Conservation (phyloP, 1,140 invertebrate species). For the Daktulosphaira vitifoliae region DNA sequence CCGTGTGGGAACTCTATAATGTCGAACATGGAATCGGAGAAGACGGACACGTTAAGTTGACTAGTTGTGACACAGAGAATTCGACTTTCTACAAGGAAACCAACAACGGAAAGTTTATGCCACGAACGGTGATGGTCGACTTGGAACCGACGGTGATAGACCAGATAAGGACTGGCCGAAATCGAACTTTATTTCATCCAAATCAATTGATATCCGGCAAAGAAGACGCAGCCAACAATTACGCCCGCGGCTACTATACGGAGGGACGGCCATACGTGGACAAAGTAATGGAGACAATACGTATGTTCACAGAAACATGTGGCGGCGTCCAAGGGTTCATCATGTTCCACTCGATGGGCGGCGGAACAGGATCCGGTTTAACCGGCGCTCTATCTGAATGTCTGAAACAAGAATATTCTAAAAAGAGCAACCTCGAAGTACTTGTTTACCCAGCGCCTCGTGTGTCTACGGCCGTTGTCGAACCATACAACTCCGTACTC, state of each 20-base stretch:
- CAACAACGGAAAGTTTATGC: constrained; percentile 60
- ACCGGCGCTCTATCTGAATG: constrained; percentile 68
- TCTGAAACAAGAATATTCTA: constrained; percentile 62
- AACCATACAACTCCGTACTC: constrained; percentile 59
- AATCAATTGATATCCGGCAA: constrained; percentile 69
- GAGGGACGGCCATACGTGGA: constrained; percentile 46
- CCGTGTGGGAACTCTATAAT: constrained; percentile 73
- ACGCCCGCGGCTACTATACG: constrained; percentile 62
- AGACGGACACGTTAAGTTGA: constrained; percentile 47
- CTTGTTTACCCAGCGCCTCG: constrained; percentile 26
- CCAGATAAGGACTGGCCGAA: constrained; percentile 65
- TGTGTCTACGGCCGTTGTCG: constrained; percentile 45
- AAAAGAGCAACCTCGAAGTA: constrained; percentile 49
- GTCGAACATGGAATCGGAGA: constrained; percentile 71
- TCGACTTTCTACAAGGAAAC: constrained; percentile 58
- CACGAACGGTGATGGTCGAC: constrained; percentile 73
- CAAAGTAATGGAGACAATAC: neutral
- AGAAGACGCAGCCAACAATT: constrained; percentile 84
- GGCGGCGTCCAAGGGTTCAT: constrained; percentile 49
- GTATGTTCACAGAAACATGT: constrained; percentile 2
- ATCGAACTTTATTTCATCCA: constrained; percentile 66
- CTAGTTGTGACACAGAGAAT: neutral
- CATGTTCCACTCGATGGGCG: constrained; percentile 71
- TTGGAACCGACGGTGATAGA: constrained; percentile 65
- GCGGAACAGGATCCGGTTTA: constrained; percentile 74